Conservation (phyloP, 2,113 vertebrate species). For the Dromaius novaehollandiae region DNA sequence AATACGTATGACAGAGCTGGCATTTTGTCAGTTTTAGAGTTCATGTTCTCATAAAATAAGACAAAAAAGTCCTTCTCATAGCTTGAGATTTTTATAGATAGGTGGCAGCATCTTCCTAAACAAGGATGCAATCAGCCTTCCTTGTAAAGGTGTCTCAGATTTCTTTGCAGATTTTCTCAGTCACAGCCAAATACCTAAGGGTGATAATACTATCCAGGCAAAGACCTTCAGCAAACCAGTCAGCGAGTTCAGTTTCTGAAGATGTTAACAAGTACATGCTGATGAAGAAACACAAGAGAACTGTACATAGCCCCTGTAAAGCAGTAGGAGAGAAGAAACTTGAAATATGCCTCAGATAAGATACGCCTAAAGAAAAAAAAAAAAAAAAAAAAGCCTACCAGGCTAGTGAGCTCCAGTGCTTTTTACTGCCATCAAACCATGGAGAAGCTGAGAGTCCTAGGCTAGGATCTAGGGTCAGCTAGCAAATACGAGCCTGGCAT, state of each 20-base stretch:
- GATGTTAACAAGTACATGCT: neutral
- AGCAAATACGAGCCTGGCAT: neutral
- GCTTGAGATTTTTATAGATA: neutral
- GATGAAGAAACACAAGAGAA: neutral
- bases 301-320: neutral
- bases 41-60: neutral
- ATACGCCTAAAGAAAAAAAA: neutral
- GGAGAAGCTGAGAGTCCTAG: neutral
- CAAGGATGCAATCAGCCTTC: neutral
- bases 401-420: neutral
- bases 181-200: neutral
- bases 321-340: neutral
- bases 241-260: neutral
- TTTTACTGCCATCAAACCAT: neutral
- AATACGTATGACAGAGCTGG: neutral
- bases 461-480: neutral
- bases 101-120: neutral
- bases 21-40: neutral
- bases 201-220: neutral
- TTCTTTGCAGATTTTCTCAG: neutral
- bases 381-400: neutral
- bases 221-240: neutral
- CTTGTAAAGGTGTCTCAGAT: neutral
- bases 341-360: neutral
- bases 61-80: neutral